phyloP scores from a whole-genome alignment of 2,797 vertebrate species.

The Mionectes olivaceus region DNA sequence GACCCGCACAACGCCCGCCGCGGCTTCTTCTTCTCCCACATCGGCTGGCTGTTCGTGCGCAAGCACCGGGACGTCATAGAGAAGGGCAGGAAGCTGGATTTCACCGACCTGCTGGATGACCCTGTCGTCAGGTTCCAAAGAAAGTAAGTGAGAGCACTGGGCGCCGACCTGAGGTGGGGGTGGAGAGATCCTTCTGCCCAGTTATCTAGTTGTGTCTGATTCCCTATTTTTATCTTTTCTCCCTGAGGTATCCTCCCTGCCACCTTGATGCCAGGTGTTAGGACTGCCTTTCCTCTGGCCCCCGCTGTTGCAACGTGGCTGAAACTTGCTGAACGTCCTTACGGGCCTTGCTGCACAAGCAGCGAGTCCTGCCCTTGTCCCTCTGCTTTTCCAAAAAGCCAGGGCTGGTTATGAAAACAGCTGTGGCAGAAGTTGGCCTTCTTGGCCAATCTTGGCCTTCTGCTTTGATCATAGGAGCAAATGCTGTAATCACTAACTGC shows the following conservation, averaged over 20 bases:
- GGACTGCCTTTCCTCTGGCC: neutral
- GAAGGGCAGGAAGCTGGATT: conserved; percentile 81
- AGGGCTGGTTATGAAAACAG: neutral
- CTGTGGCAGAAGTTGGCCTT: neutral
- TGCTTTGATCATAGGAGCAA: neutral
- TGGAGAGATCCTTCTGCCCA: fast-evolving
- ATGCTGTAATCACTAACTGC: neutral
- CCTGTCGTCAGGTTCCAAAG: conserved; percentile 84
- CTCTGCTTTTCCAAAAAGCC: neutral
- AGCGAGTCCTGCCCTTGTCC: neutral
- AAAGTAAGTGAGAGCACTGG: conserved; percentile 70
- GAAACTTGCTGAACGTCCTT: neutral
- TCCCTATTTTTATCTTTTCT: neutral
- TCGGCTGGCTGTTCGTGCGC: conserved; percentile 82
- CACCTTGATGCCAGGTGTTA: neutral
- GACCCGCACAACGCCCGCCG: conserved; percentile 82
- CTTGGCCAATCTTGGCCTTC: neutral
- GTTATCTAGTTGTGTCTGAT: neutral
- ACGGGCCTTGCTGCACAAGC: neutral
- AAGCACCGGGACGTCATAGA: conserved; percentile 84
- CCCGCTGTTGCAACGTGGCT: fast-evolving
- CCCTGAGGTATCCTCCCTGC: neutral
- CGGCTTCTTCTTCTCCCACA: conserved; percentile 84
- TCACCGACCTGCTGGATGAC: conserved; percentile 82
- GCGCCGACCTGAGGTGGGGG: fast-evolving